phyloP scores from a whole-genome alignment of 2,113 vertebrate species.

The Cochlearius cochlearius region DNA sequence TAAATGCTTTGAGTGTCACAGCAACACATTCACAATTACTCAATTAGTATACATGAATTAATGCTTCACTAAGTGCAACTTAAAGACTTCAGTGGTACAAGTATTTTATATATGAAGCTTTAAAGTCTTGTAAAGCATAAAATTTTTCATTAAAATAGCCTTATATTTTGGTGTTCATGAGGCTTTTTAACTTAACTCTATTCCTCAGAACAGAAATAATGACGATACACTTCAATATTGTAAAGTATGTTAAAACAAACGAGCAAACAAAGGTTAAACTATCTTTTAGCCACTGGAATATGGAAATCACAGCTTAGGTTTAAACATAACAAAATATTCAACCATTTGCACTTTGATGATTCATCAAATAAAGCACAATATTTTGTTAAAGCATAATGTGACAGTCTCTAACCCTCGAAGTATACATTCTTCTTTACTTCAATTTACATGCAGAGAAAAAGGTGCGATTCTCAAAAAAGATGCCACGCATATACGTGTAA shows the following conservation, averaged over 20 bases:
- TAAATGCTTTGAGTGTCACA: conserved; percentile 71
- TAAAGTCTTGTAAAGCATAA: background rate
- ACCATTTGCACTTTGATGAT: background rate
- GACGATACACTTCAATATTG: background rate
- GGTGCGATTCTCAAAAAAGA: background rate
- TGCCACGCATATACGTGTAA: background rate
- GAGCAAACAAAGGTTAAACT: background rate
- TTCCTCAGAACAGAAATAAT: background rate
- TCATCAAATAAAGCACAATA: background rate
- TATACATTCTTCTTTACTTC: background rate
- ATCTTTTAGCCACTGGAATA: background rate
- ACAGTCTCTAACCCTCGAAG: background rate
- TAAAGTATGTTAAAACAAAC: background rate
- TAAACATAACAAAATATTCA: background rate
- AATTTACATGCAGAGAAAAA: background rate
- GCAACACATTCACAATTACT: conserved; percentile 79
- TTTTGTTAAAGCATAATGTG: background rate
- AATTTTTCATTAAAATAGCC: background rate
- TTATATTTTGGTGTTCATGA: background rate
- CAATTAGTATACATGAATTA: conserved; percentile 78
- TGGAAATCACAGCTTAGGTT: background rate
- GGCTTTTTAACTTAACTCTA: background rate
- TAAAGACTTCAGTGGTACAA: background rate
- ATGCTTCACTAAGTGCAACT: background rate
- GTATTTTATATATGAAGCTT: background rate